These are phyloP conservation scores for Halictus quadricinctus DNA, from an alignment of 2,888 invertebrate genomes.

Conservation along the genomic window DNA sequence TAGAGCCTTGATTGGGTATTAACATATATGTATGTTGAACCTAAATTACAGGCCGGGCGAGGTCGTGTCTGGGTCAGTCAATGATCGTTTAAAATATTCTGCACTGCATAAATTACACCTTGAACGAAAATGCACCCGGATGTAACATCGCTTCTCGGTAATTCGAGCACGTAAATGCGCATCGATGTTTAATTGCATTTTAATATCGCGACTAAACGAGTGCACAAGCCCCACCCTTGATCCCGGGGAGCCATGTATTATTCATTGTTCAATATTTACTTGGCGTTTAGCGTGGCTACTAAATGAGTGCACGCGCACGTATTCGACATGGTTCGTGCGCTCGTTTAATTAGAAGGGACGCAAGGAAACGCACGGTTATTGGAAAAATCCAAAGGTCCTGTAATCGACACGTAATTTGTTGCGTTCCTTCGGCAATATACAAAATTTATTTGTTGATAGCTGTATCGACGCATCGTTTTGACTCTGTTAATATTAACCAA, in stretches of 20 bases:
- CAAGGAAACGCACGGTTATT: background rate
- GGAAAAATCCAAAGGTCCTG: background rate
- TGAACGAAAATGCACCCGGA: background rate
- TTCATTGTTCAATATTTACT: constrained; percentile 49
- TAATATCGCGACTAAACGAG: constrained; percentile 44
- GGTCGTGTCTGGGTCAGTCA: constrained; percentile 1
- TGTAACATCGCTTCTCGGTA: background rate
- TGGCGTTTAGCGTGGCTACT: constrained; percentile 28
- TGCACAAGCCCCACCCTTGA: background rate
- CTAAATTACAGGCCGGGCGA: background rate
- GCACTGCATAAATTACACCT: constrained; percentile 5
- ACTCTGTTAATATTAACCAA: background rate
- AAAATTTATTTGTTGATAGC: background rate
- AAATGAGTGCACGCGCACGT: constrained; percentile 20
- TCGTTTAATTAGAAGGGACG: background rate
- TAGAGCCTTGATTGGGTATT: background rate
- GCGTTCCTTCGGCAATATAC: background rate
- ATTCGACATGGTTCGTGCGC: background rate
- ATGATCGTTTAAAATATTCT: constrained; percentile 8
- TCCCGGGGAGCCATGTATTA: constrained; percentile 32
- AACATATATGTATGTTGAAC: background rate
- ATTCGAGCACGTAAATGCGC: constrained; percentile 19
- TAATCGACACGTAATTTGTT: background rate
- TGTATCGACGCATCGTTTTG: too few relatives aligned
- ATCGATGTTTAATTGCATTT: constrained; percentile 42